phyloP scores from a whole-genome alignment of 2,797 vertebrate species.

The Mastacembelus armatus region DNA sequence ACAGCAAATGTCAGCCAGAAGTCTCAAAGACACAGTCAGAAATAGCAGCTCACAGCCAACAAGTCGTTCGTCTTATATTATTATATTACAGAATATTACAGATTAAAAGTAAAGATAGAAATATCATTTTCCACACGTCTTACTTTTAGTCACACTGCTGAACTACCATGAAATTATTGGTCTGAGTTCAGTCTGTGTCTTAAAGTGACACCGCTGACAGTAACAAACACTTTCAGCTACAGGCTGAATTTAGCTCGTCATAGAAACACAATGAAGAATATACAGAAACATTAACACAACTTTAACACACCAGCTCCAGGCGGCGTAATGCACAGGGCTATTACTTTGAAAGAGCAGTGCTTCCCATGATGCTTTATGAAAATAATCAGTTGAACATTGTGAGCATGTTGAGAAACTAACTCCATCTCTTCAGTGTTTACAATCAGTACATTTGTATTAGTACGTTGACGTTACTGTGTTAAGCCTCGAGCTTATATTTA shows the following conservation, averaged over 20 bases:
- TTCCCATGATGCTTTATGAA: slow-evolving; percentile 38
- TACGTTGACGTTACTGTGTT: slow-evolving; percentile 15
- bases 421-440: slow-evolving; percentile 44
- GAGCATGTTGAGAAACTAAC: slow-evolving; percentile 12
- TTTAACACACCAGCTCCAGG: neutral
- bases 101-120: slow-evolving; percentile 43
- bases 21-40: slow-evolving; percentile 67
- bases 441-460: slow-evolving; percentile 4
- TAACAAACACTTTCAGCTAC: too few species aligned
- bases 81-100: too few species aligned
- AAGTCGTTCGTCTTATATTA: slow-evolving; percentile 24
- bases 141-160: too few species aligned
- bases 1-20: slow-evolving; percentile 51
- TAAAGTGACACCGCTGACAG: too few species aligned
- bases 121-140: too few species aligned
- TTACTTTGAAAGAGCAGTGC: slow-evolving; percentile 25
- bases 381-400: neutral
- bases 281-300: too few species aligned
- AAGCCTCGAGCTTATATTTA: slow-evolving; percentile 21
- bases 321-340: slow-evolving; percentile 34
- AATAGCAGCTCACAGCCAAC: slow-evolving; percentile 63
- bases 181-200: too few species aligned
- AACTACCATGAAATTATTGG: too few species aligned
- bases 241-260: too few species aligned
- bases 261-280: too few species aligned